Conservation (phyloP, 2,113 vertebrate species). For the Pomatorhinus ruficollis region DNA sequence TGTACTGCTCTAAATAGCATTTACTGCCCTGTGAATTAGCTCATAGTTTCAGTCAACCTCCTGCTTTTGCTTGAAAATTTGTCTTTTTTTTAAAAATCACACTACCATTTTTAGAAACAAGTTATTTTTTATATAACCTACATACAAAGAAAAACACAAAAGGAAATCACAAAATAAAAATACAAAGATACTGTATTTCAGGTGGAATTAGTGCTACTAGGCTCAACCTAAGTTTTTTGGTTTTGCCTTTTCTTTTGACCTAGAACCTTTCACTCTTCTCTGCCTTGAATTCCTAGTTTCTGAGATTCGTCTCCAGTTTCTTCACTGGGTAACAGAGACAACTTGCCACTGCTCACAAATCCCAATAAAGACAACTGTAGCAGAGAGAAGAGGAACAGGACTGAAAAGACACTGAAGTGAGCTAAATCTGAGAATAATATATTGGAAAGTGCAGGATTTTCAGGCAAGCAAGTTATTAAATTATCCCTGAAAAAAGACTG, state of each 20-base stretch:
- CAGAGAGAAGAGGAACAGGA: neutral
- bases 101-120: neutral
- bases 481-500: neutral
- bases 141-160: neutral
- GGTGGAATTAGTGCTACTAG: neutral
- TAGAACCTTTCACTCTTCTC: neutral
- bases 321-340: neutral
- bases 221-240: neutral
- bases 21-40: neutral
- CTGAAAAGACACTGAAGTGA: neutral
- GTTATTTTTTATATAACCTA: neutral
- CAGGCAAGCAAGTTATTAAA: neutral
- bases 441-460: neutral
- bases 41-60: neutral
- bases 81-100: neutral
- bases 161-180: neutral
- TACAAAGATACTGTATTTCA: neutral
- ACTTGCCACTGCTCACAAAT: neutral
- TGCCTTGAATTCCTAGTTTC: neutral
- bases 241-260: neutral
- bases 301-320: neutral
- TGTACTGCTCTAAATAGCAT: neutral
- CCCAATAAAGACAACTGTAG: neutral
- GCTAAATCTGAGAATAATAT: accelerated
- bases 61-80: neutral